Evolutionary conservation across 2,888 invertebrate genomes (phyloP), one percentile per base, ranked within the genome.

Genomic region (Amblyjoppa fuscipennis): DNA sequence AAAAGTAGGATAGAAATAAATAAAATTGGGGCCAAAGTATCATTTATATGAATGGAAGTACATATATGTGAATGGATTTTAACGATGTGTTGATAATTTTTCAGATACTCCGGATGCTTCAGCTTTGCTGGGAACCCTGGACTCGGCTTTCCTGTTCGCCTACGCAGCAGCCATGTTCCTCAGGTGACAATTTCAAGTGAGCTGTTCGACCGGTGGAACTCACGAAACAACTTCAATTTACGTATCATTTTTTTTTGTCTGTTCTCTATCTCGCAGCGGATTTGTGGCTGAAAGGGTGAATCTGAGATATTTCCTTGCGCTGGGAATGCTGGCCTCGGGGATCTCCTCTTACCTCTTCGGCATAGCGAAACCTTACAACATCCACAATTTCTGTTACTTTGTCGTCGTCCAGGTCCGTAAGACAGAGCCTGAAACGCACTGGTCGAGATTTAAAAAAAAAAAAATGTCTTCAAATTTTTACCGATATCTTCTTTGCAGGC

Each of bases 101-200:
- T 83, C 88, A 97, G 97, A 97, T 94, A 95, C 95, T 0, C 91
- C 94, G 20, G 96, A 97, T 93, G 97, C 98, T 1, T 96, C 97
- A 86, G 96, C 97, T 1, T 94, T 98, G 51, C 96, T 99, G 56
- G 99, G 99, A 0, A 96, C 97, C 9, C 94, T 99, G 88, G 99
- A 99, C 93, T 98, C 98, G 0, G 97, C 98, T 0, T 99, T 98
- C 94, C 95, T 99, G 0, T 98, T 99, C 94, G 96, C 97, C 0
- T 99, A 99, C 93, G 99, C 99, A 0, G 96, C 96, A 79, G 97
- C 98, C 87, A 99, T 99, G 99, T 99, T 99, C 94, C 89, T 95
- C 89, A 96, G 96, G 96, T 96, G 91, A 91, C 81, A 88, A 79
- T 89, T 86, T 86, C 84, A 87, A 86, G 88, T 87, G 87, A 88